phyloP scores from a whole-genome alignment of 2,113 vertebrate genomes.

The Leucosticte australis region DNA sequence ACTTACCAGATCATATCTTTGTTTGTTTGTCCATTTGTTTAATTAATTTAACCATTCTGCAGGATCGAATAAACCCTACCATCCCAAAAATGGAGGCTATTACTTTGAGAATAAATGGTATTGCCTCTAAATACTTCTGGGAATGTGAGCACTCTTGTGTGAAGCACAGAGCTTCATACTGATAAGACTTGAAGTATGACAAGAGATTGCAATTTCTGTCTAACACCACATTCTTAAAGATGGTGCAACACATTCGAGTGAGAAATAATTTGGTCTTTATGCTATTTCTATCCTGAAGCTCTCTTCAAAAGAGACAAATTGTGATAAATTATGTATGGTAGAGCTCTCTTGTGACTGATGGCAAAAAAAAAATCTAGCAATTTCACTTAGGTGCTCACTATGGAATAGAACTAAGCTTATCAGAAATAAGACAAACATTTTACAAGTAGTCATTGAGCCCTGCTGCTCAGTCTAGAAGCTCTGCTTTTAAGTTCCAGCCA shows the following conservation, averaged over 20 bases:
- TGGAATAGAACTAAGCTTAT: background rate
- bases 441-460: background rate
- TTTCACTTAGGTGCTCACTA: background rate
- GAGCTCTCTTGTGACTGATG: background rate
- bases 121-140: background rate
- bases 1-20: background rate
- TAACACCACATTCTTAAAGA: background rate
- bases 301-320: background rate
- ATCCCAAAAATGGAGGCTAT: background rate
- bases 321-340: background rate
- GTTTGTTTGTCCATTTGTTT: background rate
- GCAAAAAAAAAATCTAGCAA: background rate
- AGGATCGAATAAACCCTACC: background rate
- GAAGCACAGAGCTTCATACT: background rate
- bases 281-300: background rate
- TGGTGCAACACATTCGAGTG: background rate
- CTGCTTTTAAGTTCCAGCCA: constrained; percentile 32
- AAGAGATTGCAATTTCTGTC: constrained; percentile 7
- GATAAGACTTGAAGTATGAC: background rate
- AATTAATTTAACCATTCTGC: background rate
- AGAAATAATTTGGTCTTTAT: background rate
- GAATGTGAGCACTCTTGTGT: background rate
- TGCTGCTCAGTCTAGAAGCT: background rate
- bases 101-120: background rate
- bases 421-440: background rate